Conservation (phyloP, 2,888 invertebrate species). For the Abrostola tripartita region DNA sequence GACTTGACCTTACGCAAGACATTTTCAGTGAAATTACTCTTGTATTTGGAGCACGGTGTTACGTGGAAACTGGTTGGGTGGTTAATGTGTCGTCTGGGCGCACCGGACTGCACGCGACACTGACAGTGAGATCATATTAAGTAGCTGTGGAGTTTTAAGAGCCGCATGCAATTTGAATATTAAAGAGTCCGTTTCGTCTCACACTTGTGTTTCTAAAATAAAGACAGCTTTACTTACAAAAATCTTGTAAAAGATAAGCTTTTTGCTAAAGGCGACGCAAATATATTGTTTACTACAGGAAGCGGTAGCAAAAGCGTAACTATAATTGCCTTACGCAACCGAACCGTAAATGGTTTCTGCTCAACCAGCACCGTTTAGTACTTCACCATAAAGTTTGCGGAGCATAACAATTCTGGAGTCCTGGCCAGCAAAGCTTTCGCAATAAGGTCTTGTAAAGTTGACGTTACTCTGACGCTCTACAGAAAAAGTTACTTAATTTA, state of each 20-base stretch:
- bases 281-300: too few species aligned
- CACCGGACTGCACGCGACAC: not conserved
- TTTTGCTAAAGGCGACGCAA: too few species aligned
- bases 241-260: too few species aligned
- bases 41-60: constrained; percentile 52
- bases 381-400: too few species aligned
- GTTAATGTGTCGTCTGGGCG: constrained; percentile 24
- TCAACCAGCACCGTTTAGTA: too few species aligned
- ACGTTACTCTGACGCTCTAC: not conserved
- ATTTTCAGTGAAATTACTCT: constrained; percentile 54
- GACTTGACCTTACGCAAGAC: constrained; percentile 55
- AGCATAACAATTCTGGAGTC: too few species aligned
- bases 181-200: not conserved
- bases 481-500: not conserved
- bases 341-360: too few species aligned
- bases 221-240: too few species aligned
- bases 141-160: not conserved
- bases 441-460: not conserved
- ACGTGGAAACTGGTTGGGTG: constrained; percentile 49
- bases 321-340: too few species aligned
- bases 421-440: not conserved
- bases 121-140: not conserved
- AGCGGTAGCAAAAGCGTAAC: too few species aligned
- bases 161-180: not conserved
- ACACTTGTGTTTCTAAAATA: too few species aligned